Percentiles rank a stretch among this genome's conserved stretches.
phyloP scores from a whole-genome alignment of 2,888 invertebrate species.

The Xylophagus ater region DNA sequence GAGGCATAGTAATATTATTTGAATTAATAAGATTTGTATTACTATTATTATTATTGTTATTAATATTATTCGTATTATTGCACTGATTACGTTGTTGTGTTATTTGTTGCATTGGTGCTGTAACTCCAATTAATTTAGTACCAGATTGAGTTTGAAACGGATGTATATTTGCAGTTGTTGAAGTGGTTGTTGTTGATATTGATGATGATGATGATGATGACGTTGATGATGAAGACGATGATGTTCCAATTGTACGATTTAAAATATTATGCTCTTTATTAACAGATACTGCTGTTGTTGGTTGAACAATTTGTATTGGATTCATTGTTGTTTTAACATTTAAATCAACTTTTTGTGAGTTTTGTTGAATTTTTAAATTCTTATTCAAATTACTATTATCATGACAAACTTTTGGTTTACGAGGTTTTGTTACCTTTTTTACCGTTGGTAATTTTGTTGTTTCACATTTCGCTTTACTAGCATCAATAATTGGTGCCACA shows the following conservation, averaged over 20 bases:
- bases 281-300: conserved; percentile 28
- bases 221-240: conserved; percentile 15
- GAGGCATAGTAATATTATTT: no score
- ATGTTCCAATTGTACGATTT: conserved; percentile 23
- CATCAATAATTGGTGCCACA: conserved; percentile 38
- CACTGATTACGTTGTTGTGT: conserved; percentile 13
- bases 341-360: conserved; percentile 36
- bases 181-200: conserved; percentile 20
- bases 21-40: no score
- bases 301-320: conserved; percentile 37
- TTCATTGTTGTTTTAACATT: conserved; percentile 33
- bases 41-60: conserved; percentile 11
- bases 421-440: conserved; percentile 23
- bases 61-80: conserved; percentile 16
- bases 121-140: conserved; percentile 35
- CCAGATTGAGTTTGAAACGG: conserved; percentile 33
- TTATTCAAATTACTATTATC: conserved; percentile 25
- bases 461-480: conserved; percentile 29
- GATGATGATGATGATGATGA: neutral
- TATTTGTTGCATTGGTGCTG: conserved; percentile 37
- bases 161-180: conserved; percentile 27
- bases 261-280: conserved; percentile 9
- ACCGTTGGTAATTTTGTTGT: no score
- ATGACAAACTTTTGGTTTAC: conserved; percentile 21
- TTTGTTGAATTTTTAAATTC: conserved; percentile 36